These are phyloP conservation scores for Polydrusus cervinus DNA, from an alignment of 2,888 invertebrate species.

Conservation along the genomic window DNA sequence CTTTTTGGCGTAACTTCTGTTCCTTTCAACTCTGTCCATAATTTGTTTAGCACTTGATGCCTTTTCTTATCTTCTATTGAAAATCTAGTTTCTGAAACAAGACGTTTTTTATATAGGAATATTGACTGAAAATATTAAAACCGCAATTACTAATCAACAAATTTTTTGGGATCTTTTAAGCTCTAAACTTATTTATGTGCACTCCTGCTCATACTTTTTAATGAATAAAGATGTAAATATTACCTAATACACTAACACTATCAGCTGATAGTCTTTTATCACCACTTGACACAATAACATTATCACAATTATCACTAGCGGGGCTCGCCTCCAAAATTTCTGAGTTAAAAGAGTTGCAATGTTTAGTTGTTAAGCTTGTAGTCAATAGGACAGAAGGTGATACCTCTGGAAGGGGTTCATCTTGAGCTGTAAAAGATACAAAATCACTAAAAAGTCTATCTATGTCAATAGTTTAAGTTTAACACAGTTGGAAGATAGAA, in stretches of 20 bases:
- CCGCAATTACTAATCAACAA: too few species aligned
- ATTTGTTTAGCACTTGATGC: conserved; percentile 77
- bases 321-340: conserved; percentile 65
- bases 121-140: too few species aligned
- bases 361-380: conserved; percentile 66
- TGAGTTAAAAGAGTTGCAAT: conserved; percentile 70
- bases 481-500: too few species aligned
- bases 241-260: conserved; percentile 66
- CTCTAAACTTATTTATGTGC: too few species aligned
- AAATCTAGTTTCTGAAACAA: conserved; percentile 72
- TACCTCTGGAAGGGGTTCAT: conserved; percentile 17
- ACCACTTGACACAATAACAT: conserved; percentile 60
- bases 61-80: conserved; percentile 78
- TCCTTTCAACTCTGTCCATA: conserved; percentile 79
- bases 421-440: conserved; percentile 21
- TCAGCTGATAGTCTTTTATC: conserved; percentile 67
- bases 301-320: conserved; percentile 58
- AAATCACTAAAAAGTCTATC: not conserved
- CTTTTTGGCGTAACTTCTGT: conserved; percentile 78
- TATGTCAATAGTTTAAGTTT: not conserved
- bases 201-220: not conserved
- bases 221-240: conserved; percentile 2
- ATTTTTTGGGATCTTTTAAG: too few species aligned
- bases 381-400: conserved; percentile 62
- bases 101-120: too few species aligned